Evolutionary conservation across 1,140 invertebrate genomes (phyloP).

Genomic region (Pseudomyrmex pallidus): DNA sequence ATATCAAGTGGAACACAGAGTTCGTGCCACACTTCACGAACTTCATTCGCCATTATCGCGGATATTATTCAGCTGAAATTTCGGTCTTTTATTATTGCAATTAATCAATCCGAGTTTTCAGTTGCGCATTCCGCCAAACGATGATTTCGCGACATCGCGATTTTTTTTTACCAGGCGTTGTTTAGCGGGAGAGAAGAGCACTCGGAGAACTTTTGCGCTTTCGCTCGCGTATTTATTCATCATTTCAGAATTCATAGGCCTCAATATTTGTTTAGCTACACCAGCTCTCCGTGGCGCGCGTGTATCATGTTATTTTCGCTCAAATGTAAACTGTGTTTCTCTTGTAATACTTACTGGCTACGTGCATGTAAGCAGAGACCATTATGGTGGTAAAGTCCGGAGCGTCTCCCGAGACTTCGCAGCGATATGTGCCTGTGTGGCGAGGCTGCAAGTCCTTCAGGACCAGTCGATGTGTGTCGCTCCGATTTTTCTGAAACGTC

Average conservation of each 20-base stretch:
- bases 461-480: slow-evolving; percentile 87
- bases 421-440: slow-evolving; percentile 89
- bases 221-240: slow-evolving; percentile 1
- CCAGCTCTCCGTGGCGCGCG: not conserved
- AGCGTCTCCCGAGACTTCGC: slow-evolving; percentile 90
- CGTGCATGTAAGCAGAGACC: slow-evolving; percentile 88
- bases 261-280: slow-evolving; percentile 23
- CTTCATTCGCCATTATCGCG: not conserved
- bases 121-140: not conserved
- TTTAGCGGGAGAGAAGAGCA: too few relatives aligned
- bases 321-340: slow-evolving; percentile 38
- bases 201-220: not conserved
- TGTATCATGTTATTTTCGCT: slow-evolving; percentile 23
- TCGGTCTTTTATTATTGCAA: not conserved
- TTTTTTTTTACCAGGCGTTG: not conserved
- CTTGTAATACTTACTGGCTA: slow-evolving; percentile 88
- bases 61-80: slow-evolving; percentile 4
- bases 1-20: not conserved
- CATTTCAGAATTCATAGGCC: slow-evolving; percentile 20
- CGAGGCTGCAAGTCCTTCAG: slow-evolving; percentile 88
- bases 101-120: slow-evolving; percentile 4
- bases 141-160: not conserved
- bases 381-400: slow-evolving; percentile 89
- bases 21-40: not conserved
- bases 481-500: slow-evolving; percentile 78